phyloP scores from a whole-genome alignment of 2,797 vertebrate species.

The Spheniscus humboldti region DNA sequence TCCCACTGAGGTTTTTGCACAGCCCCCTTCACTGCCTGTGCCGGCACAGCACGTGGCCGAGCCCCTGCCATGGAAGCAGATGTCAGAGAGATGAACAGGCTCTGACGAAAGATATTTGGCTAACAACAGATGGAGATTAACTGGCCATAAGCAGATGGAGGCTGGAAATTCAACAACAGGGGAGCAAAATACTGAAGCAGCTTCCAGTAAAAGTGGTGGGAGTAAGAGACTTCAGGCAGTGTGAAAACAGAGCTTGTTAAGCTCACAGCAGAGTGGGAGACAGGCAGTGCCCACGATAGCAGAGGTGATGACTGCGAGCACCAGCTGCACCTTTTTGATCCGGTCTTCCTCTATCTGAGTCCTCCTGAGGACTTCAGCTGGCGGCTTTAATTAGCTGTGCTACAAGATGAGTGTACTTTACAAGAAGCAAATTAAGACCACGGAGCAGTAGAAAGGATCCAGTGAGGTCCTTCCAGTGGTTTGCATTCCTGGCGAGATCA shows the following conservation, averaged over 20 bases:
- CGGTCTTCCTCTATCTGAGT: neutral
- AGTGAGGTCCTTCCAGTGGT: neutral
- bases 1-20: neutral
- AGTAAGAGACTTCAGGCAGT: neutral
- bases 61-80: neutral
- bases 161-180: neutral
- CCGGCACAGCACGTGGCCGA: neutral
- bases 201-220: constrained; percentile 10
- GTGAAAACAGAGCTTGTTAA: neutral
- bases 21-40: neutral
- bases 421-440: neutral
- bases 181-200: neutral
- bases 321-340: neutral
- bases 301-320: neutral
- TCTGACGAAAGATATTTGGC: constrained; percentile 2
- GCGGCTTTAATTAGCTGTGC: neutral
- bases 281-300: neutral
- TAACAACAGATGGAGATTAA: constrained; percentile 25
- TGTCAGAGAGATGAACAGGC: neutral
- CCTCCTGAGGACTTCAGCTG: neutral
- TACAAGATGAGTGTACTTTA: neutral
- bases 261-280: neutral
- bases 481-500: neutral
- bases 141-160: neutral
- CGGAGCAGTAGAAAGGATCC: neutral